Evolutionary conservation across 2,113 vertebrate genomes (phyloP), one percentile per base, ranked within the genome.

Genomic region (Pheucticus melanocephalus): DNA sequence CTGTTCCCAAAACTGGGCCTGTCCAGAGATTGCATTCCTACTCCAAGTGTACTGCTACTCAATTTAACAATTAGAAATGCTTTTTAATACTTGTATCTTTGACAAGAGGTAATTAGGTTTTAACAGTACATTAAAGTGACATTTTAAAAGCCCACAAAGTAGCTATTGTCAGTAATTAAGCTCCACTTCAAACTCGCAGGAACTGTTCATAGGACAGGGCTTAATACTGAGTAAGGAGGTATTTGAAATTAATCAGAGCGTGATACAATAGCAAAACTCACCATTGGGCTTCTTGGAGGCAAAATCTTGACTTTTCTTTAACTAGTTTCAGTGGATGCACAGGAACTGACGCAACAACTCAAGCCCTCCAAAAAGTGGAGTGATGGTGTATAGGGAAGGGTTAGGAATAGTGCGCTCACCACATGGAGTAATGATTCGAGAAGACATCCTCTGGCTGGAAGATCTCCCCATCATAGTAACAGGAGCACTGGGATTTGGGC

Each of bases 391-490:
- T 6, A 50, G 31, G 44, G 51, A 31, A 31, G 21, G 53, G 23
- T 37, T 30, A 47, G 0, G 0, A 88, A 39, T 17, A 14, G 7
- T 1, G 2, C 56, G 75, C 99, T 97, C 82, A 99, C 99, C 99
- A 99, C 97, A 98, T 98, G 92, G 97, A 98, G 82, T 98, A 98
- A 87, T 99, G 99, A 92, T 99, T 98, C 0, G 99, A 99, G 73
- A 99, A 99, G 82, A 99, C 82, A 11, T 99, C 99, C 22, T 98
- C 98, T 1, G 99, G 99, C 96, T 99, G 98, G 97, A 99, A 99
- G 92, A 99, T 97, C 86, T 99, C 99, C 5, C 99, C 99, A 0
- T 99, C 98, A 2, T 99, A 98, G 91, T 99, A 98, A 88, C 99
- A 99, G 57, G 98, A 98, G 87, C 99, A 99, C 70, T 97, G 98